Evolutionary conservation across 2,113 vertebrate species (phyloP).

Genomic region (Paedocypris sp.): DNA sequence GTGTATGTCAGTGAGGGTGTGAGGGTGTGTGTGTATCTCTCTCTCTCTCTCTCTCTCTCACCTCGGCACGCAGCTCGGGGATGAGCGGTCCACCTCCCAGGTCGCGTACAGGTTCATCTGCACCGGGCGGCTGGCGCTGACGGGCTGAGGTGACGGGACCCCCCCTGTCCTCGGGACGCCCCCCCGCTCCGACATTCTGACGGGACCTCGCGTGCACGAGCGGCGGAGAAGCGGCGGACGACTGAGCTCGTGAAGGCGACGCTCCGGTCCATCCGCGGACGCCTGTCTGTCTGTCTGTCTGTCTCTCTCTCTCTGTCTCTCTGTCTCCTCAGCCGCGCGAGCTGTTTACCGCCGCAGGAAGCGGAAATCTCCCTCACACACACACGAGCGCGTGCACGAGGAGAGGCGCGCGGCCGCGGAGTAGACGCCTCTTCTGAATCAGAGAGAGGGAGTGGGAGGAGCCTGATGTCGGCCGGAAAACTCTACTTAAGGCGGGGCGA

Average conservation of each 20-base stretch:
- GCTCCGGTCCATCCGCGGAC: no score
- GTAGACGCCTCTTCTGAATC: conserved; percentile 49
- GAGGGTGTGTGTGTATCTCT: not conserved
- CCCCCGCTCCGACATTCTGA: conserved; percentile 64
- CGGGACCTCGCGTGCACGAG: conserved; percentile 38
- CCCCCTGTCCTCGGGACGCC: conserved; percentile 62
- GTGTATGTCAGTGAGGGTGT: not conserved
- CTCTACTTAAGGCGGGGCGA: no score
- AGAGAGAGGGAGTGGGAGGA: conserved; percentile 2
- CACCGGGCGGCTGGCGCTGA: conserved; percentile 69
- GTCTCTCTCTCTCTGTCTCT: no score
- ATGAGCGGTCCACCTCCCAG: conserved; percentile 84
- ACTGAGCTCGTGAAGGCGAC: no score
- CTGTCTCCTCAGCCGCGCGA: conserved; percentile 22
- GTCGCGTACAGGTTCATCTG: conserved; percentile 88
- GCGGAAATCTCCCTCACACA: conserved; percentile 56
- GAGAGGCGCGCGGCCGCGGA: conserved; percentile 35
- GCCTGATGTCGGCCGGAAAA: no score
- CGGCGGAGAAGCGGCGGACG: no score
- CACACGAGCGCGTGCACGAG: no score
- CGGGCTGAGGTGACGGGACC: conserved; percentile 62
- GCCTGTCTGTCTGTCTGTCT: no score
- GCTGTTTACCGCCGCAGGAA: conserved; percentile 54
- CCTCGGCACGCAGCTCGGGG: conserved; percentile 83
- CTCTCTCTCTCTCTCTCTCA: no score